Evolutionary conservation across 2,888 invertebrate genomes (phyloP), one percentile per base, ranked within the genome.

Genomic region (Andrena minutula): DNA sequence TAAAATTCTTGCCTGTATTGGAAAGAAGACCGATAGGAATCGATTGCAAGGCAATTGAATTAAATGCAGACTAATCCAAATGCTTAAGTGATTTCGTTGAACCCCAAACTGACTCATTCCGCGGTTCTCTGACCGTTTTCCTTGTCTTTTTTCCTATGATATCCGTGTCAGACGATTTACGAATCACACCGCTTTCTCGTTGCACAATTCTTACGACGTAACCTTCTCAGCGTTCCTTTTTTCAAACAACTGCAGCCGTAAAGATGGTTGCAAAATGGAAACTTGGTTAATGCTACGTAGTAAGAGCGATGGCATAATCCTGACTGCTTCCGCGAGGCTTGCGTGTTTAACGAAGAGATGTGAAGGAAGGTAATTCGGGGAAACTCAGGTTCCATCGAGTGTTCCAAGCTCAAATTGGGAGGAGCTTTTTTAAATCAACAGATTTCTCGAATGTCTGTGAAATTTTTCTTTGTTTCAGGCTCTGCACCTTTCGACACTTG

Each of bases 101-200:
- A 5, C 16, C 10, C 4, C 2, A n/a, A 32, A 66, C 61, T 49
- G 58, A 66, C 26, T 73, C 20, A 41, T 66, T 73, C 10, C 30
- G 28, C 6, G 10, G 47, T 69, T 12, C 10, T 32, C 8, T 8
- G 8, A 32, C 23, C n/a, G 7, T 35, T 7, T 53, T 53, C 53
- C 70, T n/a, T 32, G 26, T 23, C 20, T 32, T 28, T 10, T 28
- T 61, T 35, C 16, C 47, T 71, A 63, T 66, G 26, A 63, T n/a
- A 41, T n/a, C 12, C 20, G 10, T 56, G 70, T 58, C 64, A 53
- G 20, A 68, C 61, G 32, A 79, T 65, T 79, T 76, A 32, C 41
- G 28, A 76, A 75, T 68, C 68, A 49, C 32, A 28, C 20, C 79
- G 58, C 83, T 83, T 85, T 79, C 83, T 66, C 79, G 58, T 85